phyloP scores from a whole-genome alignment of 2,888 invertebrate species.

The Galeopsomyia nigrocyanea region DNA sequence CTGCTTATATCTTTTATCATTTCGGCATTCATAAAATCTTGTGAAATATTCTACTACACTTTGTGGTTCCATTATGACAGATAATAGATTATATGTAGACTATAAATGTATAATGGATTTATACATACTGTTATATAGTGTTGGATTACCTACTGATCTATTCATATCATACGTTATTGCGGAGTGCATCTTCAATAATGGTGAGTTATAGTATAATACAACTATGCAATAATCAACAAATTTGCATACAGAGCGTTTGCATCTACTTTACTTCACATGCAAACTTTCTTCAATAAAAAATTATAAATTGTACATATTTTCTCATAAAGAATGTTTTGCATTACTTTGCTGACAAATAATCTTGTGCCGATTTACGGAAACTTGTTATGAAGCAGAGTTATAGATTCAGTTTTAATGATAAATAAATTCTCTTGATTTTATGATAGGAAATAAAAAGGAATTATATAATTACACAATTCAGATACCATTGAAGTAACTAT shows the following conservation, averaged over 20 bases:
- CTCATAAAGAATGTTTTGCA: not conserved
- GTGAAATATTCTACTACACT: conserved; percentile 26
- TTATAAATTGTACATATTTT: not conserved
- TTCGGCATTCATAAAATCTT: not conserved
- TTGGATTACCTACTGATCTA: conserved; percentile 40
- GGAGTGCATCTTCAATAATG: conserved; percentile 41
- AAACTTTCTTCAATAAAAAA: conserved; percentile 2
- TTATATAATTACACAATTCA: too few relatives aligned
- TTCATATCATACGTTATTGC: conserved; percentile 34
- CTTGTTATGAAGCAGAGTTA: too few relatives aligned
- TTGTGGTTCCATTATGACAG: conserved; percentile 29
- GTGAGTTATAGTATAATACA: conserved; percentile 52
- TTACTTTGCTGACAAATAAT: not conserved
- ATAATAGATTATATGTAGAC: conserved; percentile 25
- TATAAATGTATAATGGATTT: conserved; percentile 24
- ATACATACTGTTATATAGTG: conserved; percentile 26
- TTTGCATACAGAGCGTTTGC: conserved; percentile 47
- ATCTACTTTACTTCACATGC: not conserved
- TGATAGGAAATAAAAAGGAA: too few relatives aligned
- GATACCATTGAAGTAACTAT: too few relatives aligned
- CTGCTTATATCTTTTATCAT: not conserved
- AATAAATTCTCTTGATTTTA: not conserved
- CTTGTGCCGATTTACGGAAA: too few relatives aligned
- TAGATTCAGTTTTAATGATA: not conserved
- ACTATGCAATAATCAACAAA: conserved; percentile 59